Evolutionary conservation across 2,797 vertebrate species (phyloP).

Genomic region (Botia almorhae): DNA sequence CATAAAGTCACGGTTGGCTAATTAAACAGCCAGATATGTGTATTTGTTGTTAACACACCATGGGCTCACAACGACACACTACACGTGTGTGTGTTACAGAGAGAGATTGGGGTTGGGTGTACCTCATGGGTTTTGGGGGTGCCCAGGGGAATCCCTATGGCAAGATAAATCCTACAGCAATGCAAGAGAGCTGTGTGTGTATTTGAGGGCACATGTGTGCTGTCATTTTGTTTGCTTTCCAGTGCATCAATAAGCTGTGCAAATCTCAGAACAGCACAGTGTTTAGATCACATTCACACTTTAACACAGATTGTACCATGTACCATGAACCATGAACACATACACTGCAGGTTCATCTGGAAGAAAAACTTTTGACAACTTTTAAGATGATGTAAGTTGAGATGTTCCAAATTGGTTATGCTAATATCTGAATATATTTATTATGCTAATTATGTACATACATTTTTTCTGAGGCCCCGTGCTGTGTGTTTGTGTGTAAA

Average conservation of each 20-base stretch:
- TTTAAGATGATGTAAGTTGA: slow-evolving; percentile 18
- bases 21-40: slow-evolving; percentile 56
- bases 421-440: slow-evolving; percentile 29
- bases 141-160: slow-evolving; percentile 32
- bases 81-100: slow-evolving; percentile 21
- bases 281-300: background rate
- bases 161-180: slow-evolving; percentile 29
- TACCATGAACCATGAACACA: background rate
- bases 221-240: slow-evolving; percentile 17
- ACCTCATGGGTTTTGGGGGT: slow-evolving; percentile 31
- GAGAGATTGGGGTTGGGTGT: slow-evolving; percentile 32
- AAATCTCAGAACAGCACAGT: background rate
- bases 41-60: slow-evolving; percentile 53
- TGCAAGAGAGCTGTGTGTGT: background rate
- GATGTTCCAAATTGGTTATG: slow-evolving; percentile 24
- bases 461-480: slow-evolving; percentile 9
- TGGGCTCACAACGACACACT: slow-evolving; percentile 48
- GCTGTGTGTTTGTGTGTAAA: slow-evolving; percentile 16
- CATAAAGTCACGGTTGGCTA: slow-evolving; percentile 50
- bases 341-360: background rate
- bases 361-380: background rate
- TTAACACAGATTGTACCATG: background rate
- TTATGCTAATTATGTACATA: slow-evolving; percentile 39
- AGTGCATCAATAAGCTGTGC: slow-evolving; percentile 7
- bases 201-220: background rate